phyloP scores from a whole-genome alignment of 2,113 vertebrate species.

The Stomatorhinus ivindoensis region DNA sequence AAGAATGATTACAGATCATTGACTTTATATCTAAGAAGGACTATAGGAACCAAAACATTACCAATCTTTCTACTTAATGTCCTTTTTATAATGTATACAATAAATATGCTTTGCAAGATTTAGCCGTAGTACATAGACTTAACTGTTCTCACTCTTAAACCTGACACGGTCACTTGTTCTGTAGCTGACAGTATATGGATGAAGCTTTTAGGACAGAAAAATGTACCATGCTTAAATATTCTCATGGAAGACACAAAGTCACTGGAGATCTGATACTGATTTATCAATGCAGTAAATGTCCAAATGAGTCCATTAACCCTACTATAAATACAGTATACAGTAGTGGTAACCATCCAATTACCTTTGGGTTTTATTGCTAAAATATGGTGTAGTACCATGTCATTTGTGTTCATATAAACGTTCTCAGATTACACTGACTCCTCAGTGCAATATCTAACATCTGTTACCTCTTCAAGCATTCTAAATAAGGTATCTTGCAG shows the following conservation, averaged over 20 bases:
- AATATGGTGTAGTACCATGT: neutral
- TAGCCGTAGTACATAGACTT: neutral
- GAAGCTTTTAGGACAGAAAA: conserved; percentile 10
- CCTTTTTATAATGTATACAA: conserved; percentile 2
- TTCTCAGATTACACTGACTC: neutral
- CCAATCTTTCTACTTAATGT: conserved; percentile 13
- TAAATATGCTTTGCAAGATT: neutral
- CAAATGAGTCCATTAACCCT: neutral
- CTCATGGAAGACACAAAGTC: neutral
- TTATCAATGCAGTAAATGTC: neutral
- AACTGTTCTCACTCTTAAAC: neutral
- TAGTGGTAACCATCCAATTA: neutral
- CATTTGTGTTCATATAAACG: neutral
- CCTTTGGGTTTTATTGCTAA: neutral
- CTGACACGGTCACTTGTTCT: neutral
- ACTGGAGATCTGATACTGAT: conserved; percentile 7
- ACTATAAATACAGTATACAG: neutral
- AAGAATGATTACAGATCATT: conserved; percentile 2
- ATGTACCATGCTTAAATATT: neutral
- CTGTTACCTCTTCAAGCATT: neutral
- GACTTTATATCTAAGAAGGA: neutral
- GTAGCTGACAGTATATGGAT: neutral
- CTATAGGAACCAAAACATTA: conserved; percentile 17
- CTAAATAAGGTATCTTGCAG: neutral
- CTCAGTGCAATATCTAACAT: neutral